A percentile compares a stretch with the other conserved stretches of the same genome.
phyloP scores from a whole-genome alignment of 2,797 vertebrate genomes.

The Rhabdomys pumilio region DNA sequence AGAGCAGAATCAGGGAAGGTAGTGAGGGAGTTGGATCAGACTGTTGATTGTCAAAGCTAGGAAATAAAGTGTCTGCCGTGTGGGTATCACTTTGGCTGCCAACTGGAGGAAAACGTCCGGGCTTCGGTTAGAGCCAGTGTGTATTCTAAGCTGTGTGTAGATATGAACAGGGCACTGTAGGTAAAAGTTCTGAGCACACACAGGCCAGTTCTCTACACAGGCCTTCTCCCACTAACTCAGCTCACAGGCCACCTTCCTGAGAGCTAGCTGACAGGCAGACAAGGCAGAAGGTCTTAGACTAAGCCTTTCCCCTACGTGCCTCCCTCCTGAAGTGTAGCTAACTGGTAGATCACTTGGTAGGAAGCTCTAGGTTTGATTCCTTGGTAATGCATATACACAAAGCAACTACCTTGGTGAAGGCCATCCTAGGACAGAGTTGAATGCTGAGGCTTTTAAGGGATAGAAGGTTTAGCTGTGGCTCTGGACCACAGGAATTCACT shows the following conservation, averaged over 20 bases:
- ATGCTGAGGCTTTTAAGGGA: background rate
- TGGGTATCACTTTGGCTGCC: background rate
- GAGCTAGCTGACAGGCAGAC: background rate
- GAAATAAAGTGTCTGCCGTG: constrained; percentile 19
- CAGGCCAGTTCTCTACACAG: background rate
- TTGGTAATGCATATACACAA: background rate
- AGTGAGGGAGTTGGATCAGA: background rate
- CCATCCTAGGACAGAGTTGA: background rate
- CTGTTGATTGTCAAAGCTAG: background rate
- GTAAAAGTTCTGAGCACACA: background rate
- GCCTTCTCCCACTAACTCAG: background rate
- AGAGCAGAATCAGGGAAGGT: background rate
- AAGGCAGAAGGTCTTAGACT: background rate
- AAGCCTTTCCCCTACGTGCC: background rate
- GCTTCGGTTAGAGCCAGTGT: background rate
- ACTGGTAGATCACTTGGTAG: background rate
- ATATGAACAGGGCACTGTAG: background rate
- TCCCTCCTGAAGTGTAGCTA: background rate
- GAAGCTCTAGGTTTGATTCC: background rate
- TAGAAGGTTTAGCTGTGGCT: background rate
- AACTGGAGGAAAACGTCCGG: background rate
- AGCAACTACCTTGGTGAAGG: background rate
- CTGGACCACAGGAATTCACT: background rate
- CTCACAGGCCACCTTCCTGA: background rate
- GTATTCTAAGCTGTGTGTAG: background rate